These are phyloP conservation scores for Protonemura montana DNA, from an alignment of 2,888 invertebrate genomes.

Conservation along the genomic window DNA sequence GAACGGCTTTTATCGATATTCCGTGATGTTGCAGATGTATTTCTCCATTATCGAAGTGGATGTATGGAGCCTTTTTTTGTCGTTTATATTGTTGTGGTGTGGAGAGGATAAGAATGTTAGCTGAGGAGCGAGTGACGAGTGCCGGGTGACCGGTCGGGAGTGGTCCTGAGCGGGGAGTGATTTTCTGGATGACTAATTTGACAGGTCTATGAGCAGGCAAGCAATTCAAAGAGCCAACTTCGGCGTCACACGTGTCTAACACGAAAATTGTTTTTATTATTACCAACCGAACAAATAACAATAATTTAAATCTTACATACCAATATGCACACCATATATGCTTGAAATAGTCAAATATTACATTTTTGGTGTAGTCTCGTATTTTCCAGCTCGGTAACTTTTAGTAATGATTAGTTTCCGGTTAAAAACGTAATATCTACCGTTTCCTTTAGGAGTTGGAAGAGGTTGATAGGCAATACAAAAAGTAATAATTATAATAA, in stretches of 20 bases:
- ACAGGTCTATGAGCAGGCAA: not conserved
- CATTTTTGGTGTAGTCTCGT: slow-evolving; percentile 37
- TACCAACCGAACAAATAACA: not conserved
- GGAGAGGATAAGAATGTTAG: too few relatives aligned
- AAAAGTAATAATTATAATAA: not conserved
- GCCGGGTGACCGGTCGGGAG: too few relatives aligned
- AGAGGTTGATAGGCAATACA: not conserved
- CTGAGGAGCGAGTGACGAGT: not conserved
- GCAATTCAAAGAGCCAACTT: not conserved
- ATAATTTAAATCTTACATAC: not conserved
- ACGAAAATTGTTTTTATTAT: slow-evolving; percentile 12
- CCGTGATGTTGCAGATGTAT: too few relatives aligned
- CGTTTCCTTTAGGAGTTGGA: slow-evolving; percentile 18
- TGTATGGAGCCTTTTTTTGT: too few relatives aligned
- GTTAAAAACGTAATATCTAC: slow-evolving; percentile 31
- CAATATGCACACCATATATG: not conserved
- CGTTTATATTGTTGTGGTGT: too few relatives aligned
- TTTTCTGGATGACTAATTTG: not conserved
- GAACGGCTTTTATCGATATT: too few relatives aligned
- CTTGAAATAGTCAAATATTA: not conserved
- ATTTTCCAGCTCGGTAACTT: slow-evolving; percentile 35
- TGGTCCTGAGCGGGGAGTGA: too few relatives aligned
- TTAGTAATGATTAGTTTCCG: slow-evolving; percentile 28
- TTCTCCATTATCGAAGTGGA: too few relatives aligned
- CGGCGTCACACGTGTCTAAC: not conserved